Conservation (phyloP, 1,140 invertebrate genomes). For the Brachionus rubens region DNA sequence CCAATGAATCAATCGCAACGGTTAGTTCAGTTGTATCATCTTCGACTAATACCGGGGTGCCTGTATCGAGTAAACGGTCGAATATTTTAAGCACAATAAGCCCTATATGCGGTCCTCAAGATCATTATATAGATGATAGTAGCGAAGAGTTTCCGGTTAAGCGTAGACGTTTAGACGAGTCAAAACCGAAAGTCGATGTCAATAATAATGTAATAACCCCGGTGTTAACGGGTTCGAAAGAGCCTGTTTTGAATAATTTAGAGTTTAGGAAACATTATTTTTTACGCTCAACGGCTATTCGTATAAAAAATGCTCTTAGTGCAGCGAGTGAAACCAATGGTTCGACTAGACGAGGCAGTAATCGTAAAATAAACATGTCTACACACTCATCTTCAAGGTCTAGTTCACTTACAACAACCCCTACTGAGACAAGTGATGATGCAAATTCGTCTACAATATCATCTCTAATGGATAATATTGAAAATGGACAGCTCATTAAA, state of each 20-base stretch:
- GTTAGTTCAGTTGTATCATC: background rate
- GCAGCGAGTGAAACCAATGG: background rate
- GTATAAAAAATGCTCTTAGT: conserved; percentile 8
- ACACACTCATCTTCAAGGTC: conserved; percentile 1
- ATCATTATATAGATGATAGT: conserved; percentile 10
- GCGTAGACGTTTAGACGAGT: background rate
- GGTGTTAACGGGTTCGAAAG: too few species aligned
- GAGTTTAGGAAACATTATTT: conserved; percentile 23
- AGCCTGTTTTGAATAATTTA: background rate
- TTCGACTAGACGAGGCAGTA: background rate
- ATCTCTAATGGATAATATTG: conserved; percentile 4
- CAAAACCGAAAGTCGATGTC: background rate
- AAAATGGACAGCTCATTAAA: background rate
- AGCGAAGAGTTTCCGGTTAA: background rate
- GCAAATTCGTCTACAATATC: background rate
- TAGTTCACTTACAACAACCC: conserved; percentile 2
- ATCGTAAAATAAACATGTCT: background rate
- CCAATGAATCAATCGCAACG: background rate
- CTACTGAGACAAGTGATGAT: background rate
- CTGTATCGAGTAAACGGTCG: background rate
- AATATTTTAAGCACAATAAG: conserved; percentile 17
- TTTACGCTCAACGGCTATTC: conserved; percentile 20
- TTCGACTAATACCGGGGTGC: background rate
- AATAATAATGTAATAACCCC: background rate
- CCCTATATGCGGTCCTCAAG: background rate